Base-by-base conservation (phyloP, 1,140 invertebrate genomes). In the Heliconius melpomene region DNA sequence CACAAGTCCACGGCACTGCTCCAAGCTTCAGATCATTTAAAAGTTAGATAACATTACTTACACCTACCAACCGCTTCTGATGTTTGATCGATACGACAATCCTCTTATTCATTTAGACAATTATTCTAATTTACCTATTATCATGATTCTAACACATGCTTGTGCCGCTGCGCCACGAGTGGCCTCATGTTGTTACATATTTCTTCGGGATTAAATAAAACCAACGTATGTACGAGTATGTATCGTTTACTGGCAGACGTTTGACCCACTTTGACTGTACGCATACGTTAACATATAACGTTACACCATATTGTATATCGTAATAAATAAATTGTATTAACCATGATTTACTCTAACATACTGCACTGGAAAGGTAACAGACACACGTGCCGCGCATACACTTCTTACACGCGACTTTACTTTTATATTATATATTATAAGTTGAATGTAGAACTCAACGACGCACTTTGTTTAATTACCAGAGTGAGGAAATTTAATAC, bases 281-380 rank as follows among this genome's bases (percentile, higher is more conserved):
- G 50, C 46, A 75, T 75, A 75, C 46, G 54, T 13, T 32, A 18
- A 71, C 29, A 32, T 32, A 32, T 32, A 32, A 32, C 29, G 29
- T 36, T 72, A 36, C 57, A 66, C 29, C 54, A 66, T 26, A 26
- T 26, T 26, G 57, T 66, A 66, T 26, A 66, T 57, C 23, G 54
- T 66, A 72, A 72, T 72, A 72, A 72, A 72, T 72, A 38, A 72
- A 72, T 72, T 72, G 71, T 20, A 36, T 32, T 32, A 36, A 72
- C 71, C 71, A 38, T 72, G 71, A 72, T 72, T 71, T 72, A 36
- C 32, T 32, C 71, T 72, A 72, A 36, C 71, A 72, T 72, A 26
- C 71, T 38, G 71, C 29, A 72, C 29, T 72, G 71, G 18, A 71
- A 72, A 66, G 57, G 57, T 26, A 66, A 66, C 57, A 66, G 20